Conservation (phyloP, 1,140 invertebrate genomes). For the Magallana ariakensis region DNA sequence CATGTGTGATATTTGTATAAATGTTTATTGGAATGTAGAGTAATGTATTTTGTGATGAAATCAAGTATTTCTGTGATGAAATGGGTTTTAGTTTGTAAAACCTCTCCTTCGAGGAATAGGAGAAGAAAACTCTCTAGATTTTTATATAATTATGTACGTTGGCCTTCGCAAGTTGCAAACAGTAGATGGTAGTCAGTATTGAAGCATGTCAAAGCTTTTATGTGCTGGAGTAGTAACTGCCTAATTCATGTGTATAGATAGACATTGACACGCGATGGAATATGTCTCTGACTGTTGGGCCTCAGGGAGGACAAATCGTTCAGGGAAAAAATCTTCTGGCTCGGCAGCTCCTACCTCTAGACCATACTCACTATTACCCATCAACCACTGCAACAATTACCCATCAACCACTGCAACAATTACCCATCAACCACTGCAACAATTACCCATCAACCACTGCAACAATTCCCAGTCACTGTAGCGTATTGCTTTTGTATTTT, state of each 20-base stretch:
- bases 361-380: slow-evolving; percentile 27
- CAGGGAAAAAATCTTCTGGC: slow-evolving; percentile 23
- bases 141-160: not conserved
- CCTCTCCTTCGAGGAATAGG: not conserved
- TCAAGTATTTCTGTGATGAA: not conserved
- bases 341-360: slow-evolving; percentile 34
- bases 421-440: no score
- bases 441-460: slow-evolving; percentile 25
- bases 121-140: not conserved
- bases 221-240: not conserved
- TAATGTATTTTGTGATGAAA: no score
- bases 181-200: not conserved
- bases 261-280: not conserved
- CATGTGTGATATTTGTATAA: not conserved
- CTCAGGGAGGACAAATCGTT: slow-evolving; percentile 32
- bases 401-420: not conserved
- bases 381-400: slow-evolving; percentile 26
- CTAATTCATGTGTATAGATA: not conserved
- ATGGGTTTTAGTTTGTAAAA: not conserved
- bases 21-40: no score
- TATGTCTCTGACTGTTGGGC: slow-evolving; percentile 15
- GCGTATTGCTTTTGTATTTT: not conserved
- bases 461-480: slow-evolving; percentile 19
- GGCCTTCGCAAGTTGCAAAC: not conserved
- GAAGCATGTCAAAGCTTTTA: not conserved